Base-by-base conservation (phyloP, 1,140 invertebrate genomes). In the Sinella curviseta region DNA sequence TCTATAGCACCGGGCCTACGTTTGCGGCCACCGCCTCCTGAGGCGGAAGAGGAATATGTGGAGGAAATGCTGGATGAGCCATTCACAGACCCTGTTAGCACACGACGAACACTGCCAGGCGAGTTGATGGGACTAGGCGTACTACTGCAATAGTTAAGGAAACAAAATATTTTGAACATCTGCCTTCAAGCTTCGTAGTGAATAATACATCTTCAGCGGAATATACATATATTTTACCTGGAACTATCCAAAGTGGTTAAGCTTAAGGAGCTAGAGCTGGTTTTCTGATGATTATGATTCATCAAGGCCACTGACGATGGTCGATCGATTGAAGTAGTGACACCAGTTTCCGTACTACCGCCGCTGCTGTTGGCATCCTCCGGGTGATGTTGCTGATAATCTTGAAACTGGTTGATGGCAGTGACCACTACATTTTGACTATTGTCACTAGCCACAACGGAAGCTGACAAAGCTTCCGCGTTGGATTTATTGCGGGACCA, bases 1-100 rank as follows among this genome's bases (percentile, higher is more conserved):
- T 95, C 93, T 74, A 96, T 94, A 20, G 92, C 91, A 24, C 93
- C 92, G 4, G 94, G 94, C 77, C 85, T 84, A 24, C 79, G 20
- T 77, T 77, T 77, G 28, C 48, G 35, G 12, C 0, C 85, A 84
- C 33, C 85, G 84, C 31, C 86, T 86, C 81, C 86, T 70, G 65
- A 4, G 77, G 86, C 26, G 20, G 28, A 30, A 48, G 39, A 60
- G 70, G 30, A 70, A 74, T 67, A 67, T 33, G 73, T 79, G 28
- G 33, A n/a, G n/a, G n/a, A 80, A 28, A 78, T 75, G 20, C 65
- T 70, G 4, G 57, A 60, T 60, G 57, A 55, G 3, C 81, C 79
- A 36, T 78, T 80, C 1, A 79, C 26, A 20, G 82, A 65, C 2
- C 82, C 84, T 26, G 81, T 84, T 28, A 82, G 74, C 17, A 80